phyloP scores from a whole-genome alignment of 2,888 invertebrate genomes.

The Cephalotes varians region DNA sequence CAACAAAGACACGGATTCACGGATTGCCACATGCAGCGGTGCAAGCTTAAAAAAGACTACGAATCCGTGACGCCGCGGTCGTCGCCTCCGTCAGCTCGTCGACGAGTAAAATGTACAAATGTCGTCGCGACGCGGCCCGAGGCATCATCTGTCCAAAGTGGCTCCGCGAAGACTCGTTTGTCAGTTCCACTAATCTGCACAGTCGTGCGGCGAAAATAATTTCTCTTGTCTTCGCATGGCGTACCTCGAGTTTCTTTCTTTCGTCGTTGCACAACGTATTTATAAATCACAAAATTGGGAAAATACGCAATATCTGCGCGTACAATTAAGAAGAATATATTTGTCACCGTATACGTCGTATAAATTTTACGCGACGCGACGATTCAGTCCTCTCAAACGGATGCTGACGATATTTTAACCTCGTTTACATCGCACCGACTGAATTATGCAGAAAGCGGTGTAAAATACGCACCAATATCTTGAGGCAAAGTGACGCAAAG shows the following conservation, averaged over 20 bases:
- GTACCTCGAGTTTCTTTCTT: background rate
- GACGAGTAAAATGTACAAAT: constrained; percentile 17
- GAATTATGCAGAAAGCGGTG: constrained; percentile 56
- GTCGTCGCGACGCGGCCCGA: constrained; percentile 24
- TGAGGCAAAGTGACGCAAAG: constrained; percentile 56
- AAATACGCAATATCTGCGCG: constrained; percentile 17
- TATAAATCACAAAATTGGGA: constrained; percentile 14
- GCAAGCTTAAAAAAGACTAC: constrained; percentile 7
- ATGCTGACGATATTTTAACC: constrained; percentile 64
- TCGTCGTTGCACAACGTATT: background rate
- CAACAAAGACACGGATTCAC: background rate
- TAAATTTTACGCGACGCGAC: constrained; percentile 8
- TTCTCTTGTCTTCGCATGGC: background rate
- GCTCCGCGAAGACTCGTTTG: background rate
- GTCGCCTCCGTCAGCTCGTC: background rate
- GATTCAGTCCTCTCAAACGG: constrained; percentile 2
- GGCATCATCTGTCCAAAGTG: constrained; percentile 14
- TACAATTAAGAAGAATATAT: constrained; percentile 36
- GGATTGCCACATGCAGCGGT: background rate
- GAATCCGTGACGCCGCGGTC: constrained; percentile 9
- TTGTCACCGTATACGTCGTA: background rate
- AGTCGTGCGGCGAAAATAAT: constrained; percentile 21
- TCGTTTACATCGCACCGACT: constrained; percentile 51
- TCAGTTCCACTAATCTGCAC: constrained; percentile 18
- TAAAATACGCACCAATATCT: constrained; percentile 47